These are phyloP conservation scores for Aethina tumida DNA, from an alignment of 1,140 invertebrate species.

Conservation along the genomic window DNA sequence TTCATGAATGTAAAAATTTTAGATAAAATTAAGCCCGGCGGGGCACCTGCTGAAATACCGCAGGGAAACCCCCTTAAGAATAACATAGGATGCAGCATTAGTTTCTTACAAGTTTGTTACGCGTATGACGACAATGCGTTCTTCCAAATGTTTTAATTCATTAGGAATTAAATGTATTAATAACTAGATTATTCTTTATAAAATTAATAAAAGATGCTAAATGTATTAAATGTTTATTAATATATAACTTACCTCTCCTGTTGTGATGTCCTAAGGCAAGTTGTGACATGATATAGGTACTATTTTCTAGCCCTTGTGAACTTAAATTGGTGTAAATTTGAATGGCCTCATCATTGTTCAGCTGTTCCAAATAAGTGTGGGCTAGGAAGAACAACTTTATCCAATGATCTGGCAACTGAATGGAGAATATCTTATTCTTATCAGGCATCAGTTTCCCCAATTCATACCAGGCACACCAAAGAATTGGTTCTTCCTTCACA, in stretches of 20 bases:
- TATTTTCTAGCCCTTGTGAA: constrained; percentile 72
- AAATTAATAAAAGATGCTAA: background rate
- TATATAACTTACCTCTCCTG: constrained; percentile 58
- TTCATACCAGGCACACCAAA: constrained; percentile 93
- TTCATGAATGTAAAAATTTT: no score
- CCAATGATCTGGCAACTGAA: constrained; percentile 82
- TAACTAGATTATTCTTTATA: no score
- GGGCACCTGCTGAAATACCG: no score
- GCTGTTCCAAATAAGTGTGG: constrained; percentile 82
- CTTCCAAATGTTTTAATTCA: no score
- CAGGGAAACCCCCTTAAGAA: no score
- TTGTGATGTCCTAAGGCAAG: constrained; percentile 89
- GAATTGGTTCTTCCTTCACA: constrained; percentile 64
- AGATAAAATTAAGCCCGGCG: background rate
- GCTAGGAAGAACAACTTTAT: constrained; percentile 89
- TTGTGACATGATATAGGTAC: constrained; percentile 84
- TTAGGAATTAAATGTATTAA: no score
- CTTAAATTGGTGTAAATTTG: constrained; percentile 70
- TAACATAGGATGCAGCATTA: no score
- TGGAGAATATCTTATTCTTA: constrained; percentile 54
- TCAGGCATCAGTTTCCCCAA: constrained; percentile 77
- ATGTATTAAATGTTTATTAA: constrained; percentile 7
- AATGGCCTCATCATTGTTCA: constrained; percentile 82
- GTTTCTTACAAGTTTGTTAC: no score
- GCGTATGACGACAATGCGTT: no score